Evolutionary conservation across 2,888 invertebrate genomes (phyloP), one percentile per base, ranked within the genome.

Genomic region (Scelioninae gen. 1): DNA sequence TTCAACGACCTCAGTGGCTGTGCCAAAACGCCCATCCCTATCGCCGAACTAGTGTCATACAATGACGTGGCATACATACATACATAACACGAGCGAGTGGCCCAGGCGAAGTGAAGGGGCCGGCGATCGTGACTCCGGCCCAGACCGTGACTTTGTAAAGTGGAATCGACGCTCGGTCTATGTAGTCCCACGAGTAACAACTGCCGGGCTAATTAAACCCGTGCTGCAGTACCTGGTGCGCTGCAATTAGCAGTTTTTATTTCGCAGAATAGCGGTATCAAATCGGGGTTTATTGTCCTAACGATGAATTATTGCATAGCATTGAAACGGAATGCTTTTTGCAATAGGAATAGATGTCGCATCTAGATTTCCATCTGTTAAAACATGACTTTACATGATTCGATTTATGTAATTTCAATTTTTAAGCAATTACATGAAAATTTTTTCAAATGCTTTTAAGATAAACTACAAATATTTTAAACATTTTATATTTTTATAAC

Each of bases 1-100:
- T 85, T 85, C 84, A 65, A 72, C 69, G 85, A 85, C 84, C 85
- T 75, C 75, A 55, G 72, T 83, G 66, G 82, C 81, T 77, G 85
- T 84, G 80, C 84, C 84, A 83, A 86, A 85, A 86, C 72, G 82
- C 53, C 71, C 71, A 71, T 65, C 69, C 74, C 72, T 40, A 71
- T 76, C 71, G 38, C 53, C 49, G 45, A 68, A 75, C 81, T 63
- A 81, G 75, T 80, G 74, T 81, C 81, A 81, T 81, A 81, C 71
- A 62, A 71, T 72, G 66, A 82, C 82, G 77, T 68, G 72, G 82
- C 77, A 77, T 63, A 82, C 71, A 75, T 75, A 68, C 69, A 62
- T n/a, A n/a, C n/a, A n/a, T n/a, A n/a, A n/a, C n/a, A n/a, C n/a
- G n/a, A n/a, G n/a, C n/a, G n/a, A n/a, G n/a, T n/a, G n/a, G n/a